A percentile compares a stretch with the other conserved stretches of the same genome.
phyloP scores from a whole-genome alignment of 2,888 invertebrate species.

The Griposia aprilina region DNA sequence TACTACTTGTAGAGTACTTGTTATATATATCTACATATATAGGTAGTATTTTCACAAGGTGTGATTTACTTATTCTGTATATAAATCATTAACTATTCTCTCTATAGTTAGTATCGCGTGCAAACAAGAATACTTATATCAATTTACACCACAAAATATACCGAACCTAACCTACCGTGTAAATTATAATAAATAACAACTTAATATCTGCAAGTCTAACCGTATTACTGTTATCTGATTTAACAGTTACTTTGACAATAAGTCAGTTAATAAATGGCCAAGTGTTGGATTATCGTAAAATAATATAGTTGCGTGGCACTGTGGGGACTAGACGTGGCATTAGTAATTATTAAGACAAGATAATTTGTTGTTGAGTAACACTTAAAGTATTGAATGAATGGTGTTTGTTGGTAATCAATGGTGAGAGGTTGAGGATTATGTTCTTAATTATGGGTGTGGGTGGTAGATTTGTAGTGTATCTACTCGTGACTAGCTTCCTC shows the following conservation, averaged over 20 bases:
- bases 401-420: conserved; percentile 41
- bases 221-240: conserved; percentile 51
- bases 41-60: too few relatives aligned
- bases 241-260: conserved; percentile 49
- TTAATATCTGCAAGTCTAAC: conserved; percentile 45
- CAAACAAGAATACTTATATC: background rate
- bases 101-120: conserved; percentile 2
- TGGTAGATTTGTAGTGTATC: conserved; percentile 16
- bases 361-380: conserved; percentile 44
- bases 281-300: conserved; percentile 42
- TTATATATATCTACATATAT: background rate
- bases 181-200: conserved; percentile 58
- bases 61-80: background rate
- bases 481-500: conserved; percentile 41
- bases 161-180: background rate
- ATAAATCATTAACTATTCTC: background rate
- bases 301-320: conserved; percentile 20
- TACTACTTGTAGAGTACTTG: background rate
- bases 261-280: conserved; percentile 41
- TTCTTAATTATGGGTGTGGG: conserved; percentile 28
- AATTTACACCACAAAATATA: conserved; percentile 15
- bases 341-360: conserved; percentile 51
- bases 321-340: conserved; percentile 5
- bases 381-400: conserved; percentile 24
- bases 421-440: conserved; percentile 25